Base-by-base conservation (phyloP, 2,113 vertebrate species). In the Indicator indicator region DNA sequence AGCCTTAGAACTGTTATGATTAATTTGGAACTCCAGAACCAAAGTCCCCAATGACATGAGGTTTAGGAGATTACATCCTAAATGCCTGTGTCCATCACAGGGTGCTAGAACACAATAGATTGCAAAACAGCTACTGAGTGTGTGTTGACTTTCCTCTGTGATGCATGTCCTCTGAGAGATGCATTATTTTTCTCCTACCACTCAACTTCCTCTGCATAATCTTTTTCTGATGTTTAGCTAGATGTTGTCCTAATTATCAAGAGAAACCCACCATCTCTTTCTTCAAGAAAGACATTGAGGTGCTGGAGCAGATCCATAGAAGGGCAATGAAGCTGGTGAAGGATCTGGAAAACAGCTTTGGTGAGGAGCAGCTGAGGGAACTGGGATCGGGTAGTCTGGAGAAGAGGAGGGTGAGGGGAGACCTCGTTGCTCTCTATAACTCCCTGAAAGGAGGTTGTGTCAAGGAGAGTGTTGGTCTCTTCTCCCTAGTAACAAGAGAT, bases 91-190 rank as follows among this genome's bases (percentile, higher is more conserved):
- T 33, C 81, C n/a, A 2, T 79, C 74, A 33, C 36, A 30, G 70
- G 16, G 7, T 55, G 48, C 17, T n/a, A 67, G 24, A 58, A 78
- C 48, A 93, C 81, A 91, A 79, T 9, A 21, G 74, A 21, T 85
- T 94, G 87, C 91, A 87, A 94, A 93, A 94, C 1, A 82, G 59
- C 16, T 44, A 9, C 87, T 65, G 85, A 87, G n/a, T 79, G 58
- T 74, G 63, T 59, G 81, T 76, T 63, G 65, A 70, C 79, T 92
- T 86, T 81, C 63, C 42, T 88, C 73, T 59, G 44, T 78, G 90
- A 86, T 75, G 38, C 65, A 12, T 20, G 11, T 16, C 54, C n/a
- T 76, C 28, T 11, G 64, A 87, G 48, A 89, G 28, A 83, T 16
- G 24, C 48, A 6, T 42, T 69, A 9, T 26, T 69, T 63, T 54